Conservation (phyloP, 2,888 invertebrate species). For the Gastrophysa polygoni region DNA sequence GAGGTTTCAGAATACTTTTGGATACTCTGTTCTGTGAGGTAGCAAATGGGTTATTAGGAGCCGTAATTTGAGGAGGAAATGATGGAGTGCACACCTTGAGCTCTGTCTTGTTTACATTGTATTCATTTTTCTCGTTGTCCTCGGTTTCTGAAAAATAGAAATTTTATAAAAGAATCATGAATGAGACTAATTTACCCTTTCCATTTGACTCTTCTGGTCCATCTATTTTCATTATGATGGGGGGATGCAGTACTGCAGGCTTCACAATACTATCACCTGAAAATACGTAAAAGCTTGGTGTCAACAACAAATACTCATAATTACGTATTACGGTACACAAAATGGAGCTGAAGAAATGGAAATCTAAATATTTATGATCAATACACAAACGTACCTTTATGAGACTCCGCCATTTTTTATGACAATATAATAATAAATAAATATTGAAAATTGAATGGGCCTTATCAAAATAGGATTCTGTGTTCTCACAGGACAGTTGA, state of each 20-base stretch:
- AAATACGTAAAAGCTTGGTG: constrained; percentile 32
- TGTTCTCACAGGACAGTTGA: no score
- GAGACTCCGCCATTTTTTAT: constrained; percentile 46
- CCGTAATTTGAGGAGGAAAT: constrained; percentile 33
- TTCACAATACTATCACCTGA: constrained; percentile 34
- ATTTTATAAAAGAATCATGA: constrained; percentile 18
- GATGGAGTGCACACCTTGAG: constrained; percentile 46
- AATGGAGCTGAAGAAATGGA: no score
- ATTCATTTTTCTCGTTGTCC: constrained; percentile 42
- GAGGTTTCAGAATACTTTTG: constrained; percentile 47
- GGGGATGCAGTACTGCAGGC: constrained; percentile 43
- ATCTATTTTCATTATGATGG: constrained; percentile 55
- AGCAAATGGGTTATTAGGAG: constrained; percentile 44
- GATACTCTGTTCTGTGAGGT: constrained; percentile 37
- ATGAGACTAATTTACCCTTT: constrained; percentile 42
- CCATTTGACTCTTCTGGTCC: constrained; percentile 48
- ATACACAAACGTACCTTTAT: constrained; percentile 41
- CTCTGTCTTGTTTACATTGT: constrained; percentile 34
- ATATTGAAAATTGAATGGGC: background rate
- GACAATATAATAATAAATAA: background rate
- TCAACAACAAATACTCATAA: background rate
- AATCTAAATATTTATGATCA: constrained; percentile 5
- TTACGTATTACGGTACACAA: no score
- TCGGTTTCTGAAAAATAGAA: constrained; percentile 40
- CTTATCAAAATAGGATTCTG: no score